Evolutionary conservation across 2,797 vertebrate species (phyloP), one percentile per base, ranked within the genome.

Genomic region (Gallinago nigripennis): DNA sequence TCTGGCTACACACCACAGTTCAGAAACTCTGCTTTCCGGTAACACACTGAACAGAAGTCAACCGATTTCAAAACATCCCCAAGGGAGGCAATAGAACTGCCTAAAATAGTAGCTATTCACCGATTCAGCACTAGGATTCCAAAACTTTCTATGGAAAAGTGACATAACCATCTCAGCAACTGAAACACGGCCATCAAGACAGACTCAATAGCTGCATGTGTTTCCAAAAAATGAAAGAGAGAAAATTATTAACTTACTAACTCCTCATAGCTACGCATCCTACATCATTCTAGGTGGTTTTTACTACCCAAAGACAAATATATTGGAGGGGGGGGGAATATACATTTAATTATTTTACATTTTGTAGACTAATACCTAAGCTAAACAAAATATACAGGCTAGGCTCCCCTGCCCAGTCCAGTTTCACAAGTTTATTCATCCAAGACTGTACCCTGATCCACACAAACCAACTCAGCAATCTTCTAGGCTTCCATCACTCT

Each of bases 31-130:
- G 61, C 80, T 95, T 93, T 70, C 73, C 0, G 2, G 54, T 94
- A 90, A 88, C 64, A 7, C 20, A 57, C 41, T 71, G 28, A 88
- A 85, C 54, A 84, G 72, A 72, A 94, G 85, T 86, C 56, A 90
- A 94, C 51, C 0, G 0, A 91, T 83, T 91, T 79, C 94, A 86
- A 79, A 91, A 94, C 14, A 70, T 11, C 61, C 82, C 51, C 63
- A 76, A 64, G 54, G 31, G 72, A 94, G 41, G 70, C 46, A 88
- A 79, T 0, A 92, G 87, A 79, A 84, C 6, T 12, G 51, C 39
- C 66, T 78, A 51, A 69, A 94, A 83, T 20, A 91, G 82, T 0
- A 78, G n/a, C 50, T 71, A 24, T 54, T 88, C 72, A 81, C 28
- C 24, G 1, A 31, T 65, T 66, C 72, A 76, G 54, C 54, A 30